A percentile compares a stretch with the other conserved stretches of the same genome.
These are phyloP conservation scores for Tetraneura akinire DNA, from an alignment of 1,140 invertebrate species.

Conservation along the genomic window DNA sequence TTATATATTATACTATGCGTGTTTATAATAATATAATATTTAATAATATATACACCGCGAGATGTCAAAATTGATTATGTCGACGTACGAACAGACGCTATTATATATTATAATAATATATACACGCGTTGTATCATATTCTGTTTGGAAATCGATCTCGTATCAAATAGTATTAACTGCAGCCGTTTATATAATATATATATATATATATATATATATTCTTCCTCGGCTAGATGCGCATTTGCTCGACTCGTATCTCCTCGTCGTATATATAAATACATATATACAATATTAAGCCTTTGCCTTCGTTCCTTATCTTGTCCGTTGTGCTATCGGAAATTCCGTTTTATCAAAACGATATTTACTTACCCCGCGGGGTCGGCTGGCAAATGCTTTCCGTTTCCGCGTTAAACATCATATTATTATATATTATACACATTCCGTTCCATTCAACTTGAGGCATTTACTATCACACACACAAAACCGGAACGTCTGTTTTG, in stretches of 20 bases:
- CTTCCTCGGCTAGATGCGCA: not conserved
- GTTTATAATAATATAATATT: too few relatives aligned
- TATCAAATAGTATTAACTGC: slow-evolving; percentile 15
- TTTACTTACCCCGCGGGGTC: slow-evolving; percentile 2
- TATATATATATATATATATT: too few relatives aligned
- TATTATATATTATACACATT: too few relatives aligned
- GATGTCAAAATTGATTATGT: slow-evolving; percentile 16
- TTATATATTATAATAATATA: too few relatives aligned
- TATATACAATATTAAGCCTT: slow-evolving; percentile 47
- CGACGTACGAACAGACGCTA: not conserved
- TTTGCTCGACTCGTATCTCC: slow-evolving; percentile 11
- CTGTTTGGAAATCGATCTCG: slow-evolving; percentile 22
- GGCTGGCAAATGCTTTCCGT: slow-evolving; percentile 50
- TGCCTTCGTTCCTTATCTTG: slow-evolving; percentile 20
- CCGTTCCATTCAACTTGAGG: slow-evolving; percentile 41
- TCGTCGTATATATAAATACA: too few relatives aligned
- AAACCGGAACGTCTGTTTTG: slow-evolving; percentile 44
- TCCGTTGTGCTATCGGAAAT: slow-evolving; percentile 46
- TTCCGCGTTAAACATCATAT: slow-evolving; percentile 45
- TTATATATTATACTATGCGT: not conserved
- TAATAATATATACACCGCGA: not conserved
- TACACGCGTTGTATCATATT: not conserved
- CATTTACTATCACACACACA: not conserved
- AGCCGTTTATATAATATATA: too few relatives aligned
- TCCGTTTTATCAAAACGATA: slow-evolving; percentile 44